A percentile compares a stretch with the other conserved stretches of the same genome.
phyloP scores from a whole-genome alignment of 2,113 vertebrate genomes.

The Laticauda laticaudata region DNA sequence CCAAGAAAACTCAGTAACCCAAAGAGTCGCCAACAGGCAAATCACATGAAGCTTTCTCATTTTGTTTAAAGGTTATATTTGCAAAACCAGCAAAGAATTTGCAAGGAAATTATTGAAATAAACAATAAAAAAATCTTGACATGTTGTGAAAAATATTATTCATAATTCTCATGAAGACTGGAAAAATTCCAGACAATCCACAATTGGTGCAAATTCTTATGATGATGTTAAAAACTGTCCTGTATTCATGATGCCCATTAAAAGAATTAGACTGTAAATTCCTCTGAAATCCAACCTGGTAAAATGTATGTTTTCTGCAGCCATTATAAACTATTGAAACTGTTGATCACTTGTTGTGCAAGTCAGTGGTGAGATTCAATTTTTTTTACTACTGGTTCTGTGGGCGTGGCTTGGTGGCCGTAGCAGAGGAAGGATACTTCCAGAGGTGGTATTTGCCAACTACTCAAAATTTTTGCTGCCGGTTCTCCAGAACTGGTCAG shows the following conservation, averaged over 20 bases:
- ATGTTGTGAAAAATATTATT: not conserved
- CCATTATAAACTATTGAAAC: not conserved
- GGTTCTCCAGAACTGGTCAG: no score
- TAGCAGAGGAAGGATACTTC: no score
- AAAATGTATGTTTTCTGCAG: not conserved
- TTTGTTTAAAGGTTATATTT: not conserved
- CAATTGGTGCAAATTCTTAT: not conserved
- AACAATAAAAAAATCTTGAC: not conserved
- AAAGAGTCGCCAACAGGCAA: not conserved
- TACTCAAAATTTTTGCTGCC: no score
- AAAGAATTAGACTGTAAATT: not conserved
- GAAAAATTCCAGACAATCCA: not conserved
- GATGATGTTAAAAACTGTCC: not conserved
- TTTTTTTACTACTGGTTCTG: no score
- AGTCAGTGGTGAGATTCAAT: not conserved
- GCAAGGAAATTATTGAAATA: not conserved
- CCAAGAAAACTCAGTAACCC: not conserved
- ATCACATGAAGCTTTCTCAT: not conserved
- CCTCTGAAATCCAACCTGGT: not conserved
- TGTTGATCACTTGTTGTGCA: not conserved
- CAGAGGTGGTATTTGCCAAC: no score
- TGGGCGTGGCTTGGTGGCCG: no score
- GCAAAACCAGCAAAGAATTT: not conserved
- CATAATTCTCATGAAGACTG: not conserved
- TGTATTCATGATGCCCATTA: not conserved